These are phyloP conservation scores for Hippocampus guttulatus DNA, from an alignment of 2,113 vertebrate genomes.

Conservation along the genomic window DNA sequence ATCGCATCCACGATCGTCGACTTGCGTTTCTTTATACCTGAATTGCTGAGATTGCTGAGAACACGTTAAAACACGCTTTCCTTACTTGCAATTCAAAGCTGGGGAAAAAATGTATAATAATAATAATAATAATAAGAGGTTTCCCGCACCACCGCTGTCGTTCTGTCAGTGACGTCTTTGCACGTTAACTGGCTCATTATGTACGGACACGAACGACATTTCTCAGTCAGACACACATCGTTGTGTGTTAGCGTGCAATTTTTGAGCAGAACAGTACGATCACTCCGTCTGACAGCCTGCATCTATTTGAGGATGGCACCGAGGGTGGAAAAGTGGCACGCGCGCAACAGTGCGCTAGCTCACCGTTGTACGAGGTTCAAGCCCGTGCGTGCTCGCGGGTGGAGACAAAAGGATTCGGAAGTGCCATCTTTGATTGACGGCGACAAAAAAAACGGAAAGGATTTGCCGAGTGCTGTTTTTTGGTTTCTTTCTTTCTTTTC, in stretches of 20 bases:
- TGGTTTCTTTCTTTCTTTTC: too few relatives aligned
- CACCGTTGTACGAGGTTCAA: slow-evolving; percentile 2
- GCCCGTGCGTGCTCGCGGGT: too few relatives aligned
- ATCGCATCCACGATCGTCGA: slow-evolving; percentile 19
- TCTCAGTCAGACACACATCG: too few relatives aligned
- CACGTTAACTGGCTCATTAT: too few relatives aligned
- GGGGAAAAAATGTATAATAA: not conserved
- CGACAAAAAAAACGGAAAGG: too few relatives aligned
- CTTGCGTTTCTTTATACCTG: slow-evolving; percentile 22
- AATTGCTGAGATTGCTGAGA: slow-evolving; percentile 26
- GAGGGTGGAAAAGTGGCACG: not conserved
- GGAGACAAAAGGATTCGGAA: too few relatives aligned
- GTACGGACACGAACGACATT: too few relatives aligned
- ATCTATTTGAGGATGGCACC: slow-evolving; percentile 20
- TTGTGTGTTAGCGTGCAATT: too few relatives aligned
- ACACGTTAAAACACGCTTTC: slow-evolving; percentile 43
- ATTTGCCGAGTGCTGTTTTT: too few relatives aligned
- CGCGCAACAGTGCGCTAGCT: slow-evolving; percentile 11
- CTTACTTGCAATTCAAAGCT: slow-evolving; percentile 32
- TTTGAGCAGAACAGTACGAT: too few relatives aligned
- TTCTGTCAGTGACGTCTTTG: slow-evolving; percentile 22
- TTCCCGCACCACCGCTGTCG: slow-evolving; percentile 15
- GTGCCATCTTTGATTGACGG: too few relatives aligned
- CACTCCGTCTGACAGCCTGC: not conserved
- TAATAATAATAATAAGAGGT: too few relatives aligned